These are phyloP conservation scores for Austrolebias charrua DNA, from an alignment of 2,797 vertebrate species.

Conservation along the genomic window DNA sequence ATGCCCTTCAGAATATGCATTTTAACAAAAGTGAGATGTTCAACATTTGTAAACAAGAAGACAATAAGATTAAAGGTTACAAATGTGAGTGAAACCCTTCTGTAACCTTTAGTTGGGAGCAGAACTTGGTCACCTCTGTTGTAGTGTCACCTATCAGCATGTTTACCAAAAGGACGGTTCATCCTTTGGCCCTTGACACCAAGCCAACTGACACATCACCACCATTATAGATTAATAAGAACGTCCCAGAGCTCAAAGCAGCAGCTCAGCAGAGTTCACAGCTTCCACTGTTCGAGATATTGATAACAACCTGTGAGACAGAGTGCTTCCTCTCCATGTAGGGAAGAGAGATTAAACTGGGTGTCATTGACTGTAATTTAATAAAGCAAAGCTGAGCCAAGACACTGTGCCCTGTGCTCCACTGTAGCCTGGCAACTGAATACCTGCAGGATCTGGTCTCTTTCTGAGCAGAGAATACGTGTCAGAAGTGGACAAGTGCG, in stretches of 20 bases:
- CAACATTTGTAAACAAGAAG: too few relatives aligned
- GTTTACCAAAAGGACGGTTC: conserved; percentile 52
- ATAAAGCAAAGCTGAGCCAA: conserved; percentile 59
- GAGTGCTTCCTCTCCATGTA: conserved; percentile 28
- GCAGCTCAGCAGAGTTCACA: conserved; percentile 15
- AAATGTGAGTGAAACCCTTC: neutral
- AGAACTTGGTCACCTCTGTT: conserved; percentile 4
- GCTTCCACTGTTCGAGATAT: conserved; percentile 32
- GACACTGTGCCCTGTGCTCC: conserved; percentile 39
- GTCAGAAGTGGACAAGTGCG: conserved; percentile 60
- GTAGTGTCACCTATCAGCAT: conserved; percentile 24
- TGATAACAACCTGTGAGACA: conserved; percentile 43
- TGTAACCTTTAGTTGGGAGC: conserved; percentile 19
- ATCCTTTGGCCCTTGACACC: conserved; percentile 46
- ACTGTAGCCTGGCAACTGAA: conserved; percentile 74
- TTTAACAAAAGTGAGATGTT: too few relatives aligned
- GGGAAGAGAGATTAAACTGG: conserved; percentile 33
- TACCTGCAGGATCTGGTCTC: conserved; percentile 73
- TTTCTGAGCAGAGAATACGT: conserved; percentile 63
- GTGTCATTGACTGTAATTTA: conserved; percentile 56
- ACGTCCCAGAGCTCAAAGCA: conserved; percentile 32
- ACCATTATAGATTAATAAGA: conserved; percentile 41
- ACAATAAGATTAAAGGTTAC: too few relatives aligned
- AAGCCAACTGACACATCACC: conserved; percentile 37
- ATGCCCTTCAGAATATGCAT: too few relatives aligned